These are phyloP conservation scores for Dendrocincla fuliginosa DNA, from an alignment of 2,797 vertebrate genomes.

Conservation along the genomic window DNA sequence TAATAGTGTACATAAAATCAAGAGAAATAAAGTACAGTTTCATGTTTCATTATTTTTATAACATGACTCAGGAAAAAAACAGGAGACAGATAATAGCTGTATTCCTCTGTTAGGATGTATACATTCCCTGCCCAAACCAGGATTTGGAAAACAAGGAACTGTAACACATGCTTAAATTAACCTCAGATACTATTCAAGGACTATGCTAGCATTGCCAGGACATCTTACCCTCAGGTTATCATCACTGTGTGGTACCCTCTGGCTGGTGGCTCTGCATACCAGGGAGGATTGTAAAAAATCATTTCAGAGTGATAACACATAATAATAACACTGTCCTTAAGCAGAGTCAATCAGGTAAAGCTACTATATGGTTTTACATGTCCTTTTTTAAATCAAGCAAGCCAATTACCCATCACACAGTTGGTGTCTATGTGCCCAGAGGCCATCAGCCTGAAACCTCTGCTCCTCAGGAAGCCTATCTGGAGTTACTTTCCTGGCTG, in stretches of 20 bases:
- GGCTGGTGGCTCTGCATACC: background rate
- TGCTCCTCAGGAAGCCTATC: background rate
- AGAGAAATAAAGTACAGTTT: background rate
- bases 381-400: background rate
- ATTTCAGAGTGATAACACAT: background rate
- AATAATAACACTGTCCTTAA: background rate
- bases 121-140: background rate
- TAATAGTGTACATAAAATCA: background rate
- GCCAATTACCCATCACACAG: accelerated
- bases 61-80: background rate
- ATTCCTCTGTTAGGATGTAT: background rate
- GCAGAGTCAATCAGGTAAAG: background rate
- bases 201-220: background rate
- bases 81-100: background rate
- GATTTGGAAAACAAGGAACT: background rate
- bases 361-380: background rate
- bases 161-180: background rate
- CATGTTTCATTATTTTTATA: background rate
- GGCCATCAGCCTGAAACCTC: background rate
- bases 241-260: background rate
- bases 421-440: background rate
- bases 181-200: background rate
- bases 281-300: background rate
- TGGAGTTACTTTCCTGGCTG: background rate
- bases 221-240: background rate